These are phyloP conservation scores for Ascaphus truei DNA, from an alignment of 2,113 vertebrate species.

Conservation along the genomic window DNA sequence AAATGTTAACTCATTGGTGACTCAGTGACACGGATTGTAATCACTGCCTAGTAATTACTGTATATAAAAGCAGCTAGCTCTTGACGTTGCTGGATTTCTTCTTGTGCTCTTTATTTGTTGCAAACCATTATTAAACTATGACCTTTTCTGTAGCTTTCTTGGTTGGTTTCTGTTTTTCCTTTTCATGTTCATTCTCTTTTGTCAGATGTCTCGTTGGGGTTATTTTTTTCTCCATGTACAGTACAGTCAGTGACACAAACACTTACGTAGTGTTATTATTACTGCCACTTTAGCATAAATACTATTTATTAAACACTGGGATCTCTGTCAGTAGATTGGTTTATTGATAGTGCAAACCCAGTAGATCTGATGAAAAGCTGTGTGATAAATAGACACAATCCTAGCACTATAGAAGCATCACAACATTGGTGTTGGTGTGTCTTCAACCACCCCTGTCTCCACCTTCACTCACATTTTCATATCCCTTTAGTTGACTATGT, in stretches of 20 bases:
- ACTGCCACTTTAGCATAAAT: background rate
- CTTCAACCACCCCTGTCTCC: no score
- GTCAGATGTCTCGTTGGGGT: no score
- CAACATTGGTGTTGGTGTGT: no score
- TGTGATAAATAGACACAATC: background rate
- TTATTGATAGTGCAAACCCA: background rate
- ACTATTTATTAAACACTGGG: background rate
- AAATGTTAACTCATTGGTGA: background rate
- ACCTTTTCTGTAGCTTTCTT: background rate
- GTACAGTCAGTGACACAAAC: background rate
- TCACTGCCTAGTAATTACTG: no score
- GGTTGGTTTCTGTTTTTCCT: background rate
- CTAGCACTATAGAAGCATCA: no score
- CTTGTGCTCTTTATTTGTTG: no score
- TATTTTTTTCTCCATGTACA: conserved; percentile 1
- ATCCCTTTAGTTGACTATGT: no score
- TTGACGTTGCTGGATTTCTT: no score
- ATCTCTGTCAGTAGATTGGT: background rate
- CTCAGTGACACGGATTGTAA: no score
- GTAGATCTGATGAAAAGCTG: background rate
- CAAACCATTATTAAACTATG: no score
- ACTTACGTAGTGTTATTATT: background rate
- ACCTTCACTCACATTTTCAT: no score
- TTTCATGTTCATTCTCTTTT: background rate
- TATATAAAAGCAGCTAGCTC: no score